A percentile compares a stretch with the other conserved stretches of the same genome.
Conservation (phyloP, 2,888 invertebrate species). For the Pilophorus perplexus region DNA sequence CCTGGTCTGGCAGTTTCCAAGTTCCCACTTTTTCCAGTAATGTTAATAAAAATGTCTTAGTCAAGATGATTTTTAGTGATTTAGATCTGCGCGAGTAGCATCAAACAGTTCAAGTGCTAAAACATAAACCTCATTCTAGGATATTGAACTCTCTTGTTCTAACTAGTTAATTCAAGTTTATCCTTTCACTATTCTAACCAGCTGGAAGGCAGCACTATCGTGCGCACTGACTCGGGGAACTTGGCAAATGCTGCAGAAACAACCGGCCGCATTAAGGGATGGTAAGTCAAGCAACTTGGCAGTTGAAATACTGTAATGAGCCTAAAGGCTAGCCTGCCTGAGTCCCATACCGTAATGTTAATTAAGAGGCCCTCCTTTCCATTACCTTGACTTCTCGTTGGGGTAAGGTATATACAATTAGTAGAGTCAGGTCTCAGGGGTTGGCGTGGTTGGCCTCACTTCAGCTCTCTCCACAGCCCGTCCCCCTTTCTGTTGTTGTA, state of each 20-base stretch:
- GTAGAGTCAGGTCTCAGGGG: slow-evolving; percentile 23
- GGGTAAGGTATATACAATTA: slow-evolving; percentile 38
- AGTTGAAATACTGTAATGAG: slow-evolving; percentile 34
- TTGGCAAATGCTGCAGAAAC: background rate
- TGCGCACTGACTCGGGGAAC: slow-evolving; percentile 1
- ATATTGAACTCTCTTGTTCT: too few species aligned
- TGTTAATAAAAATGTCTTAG: too few species aligned
- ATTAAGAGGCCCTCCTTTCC: slow-evolving; percentile 37
- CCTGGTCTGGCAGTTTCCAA: too few species aligned
- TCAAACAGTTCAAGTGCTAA: too few species aligned
- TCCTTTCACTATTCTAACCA: too few species aligned
- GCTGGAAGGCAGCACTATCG: background rate
- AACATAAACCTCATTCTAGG: too few species aligned
- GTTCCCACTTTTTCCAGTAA: too few species aligned
- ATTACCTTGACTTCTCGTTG: slow-evolving; percentile 26
- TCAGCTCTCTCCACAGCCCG: slow-evolving; percentile 20
- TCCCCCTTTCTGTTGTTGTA: slow-evolving; percentile 11
- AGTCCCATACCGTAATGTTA: slow-evolving; percentile 36
- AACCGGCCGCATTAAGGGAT: slow-evolving; percentile 17
- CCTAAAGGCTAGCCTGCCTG: slow-evolving; percentile 24
- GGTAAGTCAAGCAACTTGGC: slow-evolving; percentile 21
- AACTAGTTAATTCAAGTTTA: too few species aligned
- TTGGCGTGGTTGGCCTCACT: slow-evolving; percentile 31
- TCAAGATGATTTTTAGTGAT: too few species aligned
- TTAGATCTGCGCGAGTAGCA: too few species aligned